phyloP scores from a whole-genome alignment of 1,140 invertebrate genomes.

The Olivierus martensii region DNA sequence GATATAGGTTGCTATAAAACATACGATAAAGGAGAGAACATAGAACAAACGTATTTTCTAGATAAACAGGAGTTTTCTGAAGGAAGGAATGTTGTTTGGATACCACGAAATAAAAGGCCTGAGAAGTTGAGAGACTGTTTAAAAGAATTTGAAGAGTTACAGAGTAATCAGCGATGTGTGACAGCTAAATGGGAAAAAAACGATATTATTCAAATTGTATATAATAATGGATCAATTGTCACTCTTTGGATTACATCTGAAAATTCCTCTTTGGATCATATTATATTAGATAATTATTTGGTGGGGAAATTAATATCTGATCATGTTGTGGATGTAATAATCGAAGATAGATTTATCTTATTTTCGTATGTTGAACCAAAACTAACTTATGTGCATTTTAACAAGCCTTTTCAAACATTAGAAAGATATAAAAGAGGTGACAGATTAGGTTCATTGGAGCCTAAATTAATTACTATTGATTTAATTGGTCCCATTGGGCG shows the following conservation, averaged over 20 bases:
- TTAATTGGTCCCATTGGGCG: constrained; percentile 6
- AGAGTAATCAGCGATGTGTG: no score
- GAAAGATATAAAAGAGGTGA: constrained; percentile 5
- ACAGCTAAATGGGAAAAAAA: constrained; percentile 2
- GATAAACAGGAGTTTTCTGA: no score
- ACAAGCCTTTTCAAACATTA: not conserved
- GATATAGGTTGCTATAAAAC: no score
- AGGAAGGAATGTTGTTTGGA: no score
- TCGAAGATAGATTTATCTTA: constrained; percentile 11
- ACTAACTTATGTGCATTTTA: constrained; percentile 11
- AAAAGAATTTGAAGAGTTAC: no score
- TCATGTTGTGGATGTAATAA: constrained; percentile 15
- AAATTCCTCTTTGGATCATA: constrained; percentile 3
- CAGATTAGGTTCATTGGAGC: constrained; percentile 3
- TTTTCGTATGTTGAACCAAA: constrained; percentile 18
- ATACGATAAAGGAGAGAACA: no score
- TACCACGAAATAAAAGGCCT: no score
- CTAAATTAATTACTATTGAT: constrained; percentile 6
- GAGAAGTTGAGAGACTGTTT: no score
- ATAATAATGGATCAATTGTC: constrained; percentile 12
- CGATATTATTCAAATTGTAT: constrained; percentile 6
- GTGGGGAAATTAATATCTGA: constrained; percentile 16
- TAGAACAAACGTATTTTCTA: no score
- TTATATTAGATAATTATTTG: constrained; percentile 16
- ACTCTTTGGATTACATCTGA: constrained; percentile 6